phyloP scores from a whole-genome alignment of 2,797 vertebrate species.

The Enteromius viviparus region DNA sequence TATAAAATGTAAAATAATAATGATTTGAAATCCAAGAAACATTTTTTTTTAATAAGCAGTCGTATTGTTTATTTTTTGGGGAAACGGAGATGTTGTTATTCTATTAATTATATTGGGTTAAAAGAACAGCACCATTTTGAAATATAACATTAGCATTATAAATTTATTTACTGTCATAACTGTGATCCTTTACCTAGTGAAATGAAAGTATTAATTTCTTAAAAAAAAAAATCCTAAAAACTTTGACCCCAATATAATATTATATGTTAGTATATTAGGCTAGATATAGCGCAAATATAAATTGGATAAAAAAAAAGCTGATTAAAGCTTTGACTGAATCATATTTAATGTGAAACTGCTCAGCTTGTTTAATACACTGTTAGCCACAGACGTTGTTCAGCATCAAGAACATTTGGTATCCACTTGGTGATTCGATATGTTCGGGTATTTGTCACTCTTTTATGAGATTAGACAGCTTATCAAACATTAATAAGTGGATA shows the following conservation, averaged over 20 bases:
- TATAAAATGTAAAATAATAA: not conserved
- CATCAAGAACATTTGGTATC: conserved; percentile 31
- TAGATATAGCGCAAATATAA: conserved; percentile 1
- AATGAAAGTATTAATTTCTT: not conserved
- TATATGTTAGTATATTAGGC: no score
- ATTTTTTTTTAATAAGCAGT: no score
- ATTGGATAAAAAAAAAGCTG: conserved; percentile 31
- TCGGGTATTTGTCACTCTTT: conserved; percentile 19
- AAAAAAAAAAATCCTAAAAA: no score
- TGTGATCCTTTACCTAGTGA: not conserved
- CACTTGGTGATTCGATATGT: conserved; percentile 7
- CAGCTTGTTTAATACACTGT: conserved; percentile 34
- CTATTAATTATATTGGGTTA: not conserved
- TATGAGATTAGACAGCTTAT: conserved; percentile 32
- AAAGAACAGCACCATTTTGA: not conserved
- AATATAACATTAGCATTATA: not conserved
- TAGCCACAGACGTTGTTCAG: conserved; percentile 26
- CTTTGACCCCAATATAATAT: no score
- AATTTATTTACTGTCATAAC: not conserved
- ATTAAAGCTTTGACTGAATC: conserved; percentile 12
- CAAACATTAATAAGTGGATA: conserved; percentile 30
- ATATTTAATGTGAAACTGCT: conserved; percentile 8
- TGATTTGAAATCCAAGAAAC: no score
- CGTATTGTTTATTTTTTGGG: no score
- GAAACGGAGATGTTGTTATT: no score